Evolutionary conservation across 2,113 vertebrate genomes (phyloP).

Genomic region (Myanophis thanlyinensis): DNA sequence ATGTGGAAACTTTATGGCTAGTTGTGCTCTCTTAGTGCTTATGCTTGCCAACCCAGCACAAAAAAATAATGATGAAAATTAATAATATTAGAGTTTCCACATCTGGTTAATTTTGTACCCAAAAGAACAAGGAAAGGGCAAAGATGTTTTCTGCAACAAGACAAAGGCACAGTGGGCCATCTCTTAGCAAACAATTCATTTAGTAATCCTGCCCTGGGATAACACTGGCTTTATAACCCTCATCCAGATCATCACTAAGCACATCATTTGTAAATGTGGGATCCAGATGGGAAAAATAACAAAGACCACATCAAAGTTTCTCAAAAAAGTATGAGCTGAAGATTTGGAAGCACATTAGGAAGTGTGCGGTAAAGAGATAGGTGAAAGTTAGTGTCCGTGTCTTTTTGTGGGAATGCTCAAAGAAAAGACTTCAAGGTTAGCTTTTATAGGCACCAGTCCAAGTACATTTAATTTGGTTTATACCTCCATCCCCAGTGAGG

Average conservation of each 20-base stretch:
- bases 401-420: background rate
- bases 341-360: slow-evolving; percentile 30
- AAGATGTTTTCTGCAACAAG: background rate
- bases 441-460: background rate
- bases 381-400: slow-evolving; percentile 28
- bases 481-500: background rate
- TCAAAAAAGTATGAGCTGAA: slow-evolving; percentile 14
- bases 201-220: background rate
- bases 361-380: slow-evolving; percentile 8
- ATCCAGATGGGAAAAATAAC: slow-evolving; percentile 65
- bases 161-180: background rate
- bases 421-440: background rate
- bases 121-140: rapidly evolving
- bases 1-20: background rate
- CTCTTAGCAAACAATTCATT: slow-evolving; percentile 10
- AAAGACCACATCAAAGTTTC: slow-evolving; percentile 65
- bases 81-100: background rate
- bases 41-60: background rate
- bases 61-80: background rate
- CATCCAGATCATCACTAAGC: background rate
- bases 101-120: background rate
- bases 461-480: rapidly evolving
- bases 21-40: background rate
- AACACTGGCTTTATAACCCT: background rate
- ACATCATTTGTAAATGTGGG: slow-evolving; percentile 58